These are phyloP conservation scores for Metridium senile DNA, from an alignment of 92 coral and sea anemone species.

Conservation along the genomic window DNA sequence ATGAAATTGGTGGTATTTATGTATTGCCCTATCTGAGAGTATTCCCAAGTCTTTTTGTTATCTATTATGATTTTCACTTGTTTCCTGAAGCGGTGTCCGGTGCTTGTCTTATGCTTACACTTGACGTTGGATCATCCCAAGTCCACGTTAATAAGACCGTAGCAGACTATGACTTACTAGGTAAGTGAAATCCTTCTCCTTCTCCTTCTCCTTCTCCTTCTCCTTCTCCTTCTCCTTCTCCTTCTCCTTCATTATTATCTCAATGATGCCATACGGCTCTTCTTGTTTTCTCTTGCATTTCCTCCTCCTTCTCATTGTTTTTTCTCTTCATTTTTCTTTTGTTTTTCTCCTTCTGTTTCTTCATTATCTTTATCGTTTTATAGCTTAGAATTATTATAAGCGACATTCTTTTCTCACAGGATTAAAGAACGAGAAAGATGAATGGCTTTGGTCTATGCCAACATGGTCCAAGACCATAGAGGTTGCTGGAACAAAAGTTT, in stretches of 20 bases:
- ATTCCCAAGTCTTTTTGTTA: no score
- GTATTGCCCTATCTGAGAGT: no score
- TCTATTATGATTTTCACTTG: no score
- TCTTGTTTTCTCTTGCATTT: background rate
- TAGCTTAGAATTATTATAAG: no score
- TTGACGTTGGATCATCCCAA: constrained; percentile 57
- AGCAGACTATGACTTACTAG: constrained; percentile 29
- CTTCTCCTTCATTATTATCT: no score
- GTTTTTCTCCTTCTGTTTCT: background rate
- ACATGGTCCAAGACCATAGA: constrained; percentile 56
- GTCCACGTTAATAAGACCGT: constrained; percentile 48
- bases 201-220: background rate
- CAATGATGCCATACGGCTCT: no score
- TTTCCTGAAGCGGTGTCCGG: constrained; percentile 16
- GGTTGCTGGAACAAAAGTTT: constrained; percentile 71
- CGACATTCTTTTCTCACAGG: constrained; percentile 23
- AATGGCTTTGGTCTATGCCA: constrained; percentile 35
- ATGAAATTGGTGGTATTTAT: no score
- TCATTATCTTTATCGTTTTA: background rate
- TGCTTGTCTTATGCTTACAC: constrained; percentile 38
- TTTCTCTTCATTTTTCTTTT: background rate
- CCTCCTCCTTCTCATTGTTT: background rate
- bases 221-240: background rate
- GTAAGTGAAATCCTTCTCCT: constrained; percentile 20
- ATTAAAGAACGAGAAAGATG: constrained; percentile 38